Conservation (phyloP, 30 jellyfish, hydroid and myxozoan genomes). For the Mastigias papua region DNA sequence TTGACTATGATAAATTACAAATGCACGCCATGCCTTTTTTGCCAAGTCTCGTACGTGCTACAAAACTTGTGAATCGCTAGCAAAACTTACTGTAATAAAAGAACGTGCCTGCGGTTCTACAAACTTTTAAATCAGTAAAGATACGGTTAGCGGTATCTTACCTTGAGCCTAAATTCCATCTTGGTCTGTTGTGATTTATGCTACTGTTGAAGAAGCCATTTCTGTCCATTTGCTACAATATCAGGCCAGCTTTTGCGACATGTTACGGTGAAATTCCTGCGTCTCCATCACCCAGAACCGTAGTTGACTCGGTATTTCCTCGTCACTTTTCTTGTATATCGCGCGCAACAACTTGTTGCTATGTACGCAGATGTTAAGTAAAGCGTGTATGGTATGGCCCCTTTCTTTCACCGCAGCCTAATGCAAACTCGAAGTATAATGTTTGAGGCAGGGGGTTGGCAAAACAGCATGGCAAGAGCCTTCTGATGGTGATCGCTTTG, state of each 20-base stretch:
- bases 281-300: not conserved
- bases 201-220: constrained; percentile 11
- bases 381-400: constrained; percentile 21
- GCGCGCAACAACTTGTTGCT: constrained; percentile 16
- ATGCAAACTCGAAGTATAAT: constrained; percentile 24
- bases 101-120: no score
- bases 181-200: not conserved
- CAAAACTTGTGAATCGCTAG: no score
- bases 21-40: no score
- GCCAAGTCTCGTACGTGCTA: no score
- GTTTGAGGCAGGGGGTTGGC: constrained; percentile 10
- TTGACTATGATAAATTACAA: no score
- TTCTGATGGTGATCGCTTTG: not conserved
- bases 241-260: not conserved
- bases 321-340: no score
- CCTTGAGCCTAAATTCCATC: constrained; percentile 1
- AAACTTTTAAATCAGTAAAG: not conserved
- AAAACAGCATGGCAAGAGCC: not conserved
- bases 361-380: constrained; percentile 52
- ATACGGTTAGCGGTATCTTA: not conserved
- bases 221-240: not conserved
- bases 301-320: not conserved
- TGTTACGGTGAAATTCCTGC: not conserved
- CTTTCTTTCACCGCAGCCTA: constrained; percentile 26
- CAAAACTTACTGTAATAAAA: no score